These are phyloP conservation scores for Rhinoraja longicauda DNA, from an alignment of 2,797 vertebrate species.

Conservation along the genomic window DNA sequence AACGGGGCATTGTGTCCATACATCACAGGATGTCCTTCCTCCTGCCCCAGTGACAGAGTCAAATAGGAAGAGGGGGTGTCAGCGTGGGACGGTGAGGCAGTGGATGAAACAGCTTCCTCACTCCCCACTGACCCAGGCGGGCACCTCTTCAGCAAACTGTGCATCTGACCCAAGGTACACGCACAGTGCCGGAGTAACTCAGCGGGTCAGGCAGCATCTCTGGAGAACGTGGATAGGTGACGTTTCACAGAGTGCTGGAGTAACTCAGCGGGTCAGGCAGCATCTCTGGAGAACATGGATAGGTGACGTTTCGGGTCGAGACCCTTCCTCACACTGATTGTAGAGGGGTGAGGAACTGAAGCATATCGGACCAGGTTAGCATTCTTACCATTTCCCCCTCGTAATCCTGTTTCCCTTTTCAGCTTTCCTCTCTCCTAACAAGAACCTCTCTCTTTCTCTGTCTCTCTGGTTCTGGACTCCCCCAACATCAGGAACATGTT, in stretches of 20 bases:
- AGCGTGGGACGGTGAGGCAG: slow-evolving; percentile 38
- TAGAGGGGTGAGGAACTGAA: too few relatives aligned
- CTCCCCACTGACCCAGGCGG: neutral
- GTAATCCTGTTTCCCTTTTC: neutral
- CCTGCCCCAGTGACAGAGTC: slow-evolving; percentile 53
- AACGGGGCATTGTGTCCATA: slow-evolving; percentile 77
- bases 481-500: too few relatives aligned
- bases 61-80: slow-evolving; percentile 51
- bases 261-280: too few relatives aligned
- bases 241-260: too few relatives aligned
- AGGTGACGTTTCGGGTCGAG: too few relatives aligned
- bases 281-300: too few relatives aligned
- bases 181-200: too few relatives aligned
- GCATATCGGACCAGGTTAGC: neutral
- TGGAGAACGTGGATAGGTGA: too few relatives aligned
- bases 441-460: too few relatives aligned
- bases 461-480: neutral
- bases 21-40: slow-evolving; percentile 79
- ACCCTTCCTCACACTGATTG: too few relatives aligned
- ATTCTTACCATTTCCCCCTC: neutral
- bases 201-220: too few relatives aligned
- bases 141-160: neutral
- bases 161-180: neutral
- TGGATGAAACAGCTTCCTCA: neutral
- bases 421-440: neutral